Evolutionary conservation across 2,113 vertebrate genomes (phyloP), one percentile per base, ranked within the genome.

Genomic region (Coryphaenoides rupestris): DNA sequence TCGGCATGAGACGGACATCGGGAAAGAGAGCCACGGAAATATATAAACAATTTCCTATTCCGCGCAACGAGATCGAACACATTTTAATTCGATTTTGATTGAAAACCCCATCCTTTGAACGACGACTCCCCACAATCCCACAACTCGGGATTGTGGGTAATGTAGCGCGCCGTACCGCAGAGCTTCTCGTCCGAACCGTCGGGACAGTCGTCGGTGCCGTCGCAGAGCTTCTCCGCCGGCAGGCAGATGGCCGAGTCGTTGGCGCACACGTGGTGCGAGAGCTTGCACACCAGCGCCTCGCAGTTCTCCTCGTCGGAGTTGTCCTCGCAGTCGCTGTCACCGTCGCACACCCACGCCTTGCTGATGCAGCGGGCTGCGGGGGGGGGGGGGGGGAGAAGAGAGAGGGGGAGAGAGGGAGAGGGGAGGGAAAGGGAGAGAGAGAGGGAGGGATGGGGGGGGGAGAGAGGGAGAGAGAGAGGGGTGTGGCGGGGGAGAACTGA

Each of bases 331-430:
- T 98, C 96, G 0, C 92, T 96, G 92, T 98, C 96, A 0, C 96
- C 96, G 0, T 98, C 96, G 0, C 96, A 98, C 40, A 98, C 95
- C 96, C 96, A 98, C 0, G 96, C 96, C 83, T 98, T 98, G 87
- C 95, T 98, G 89, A 98, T 98, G 69, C 96, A 98, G 19, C 95
- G 93, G 0, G 94, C 96, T 98, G 68, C 0, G 23, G 7, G 49
- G 5, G 49, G 49, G 49, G 49, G 49, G 49, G 49, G 49, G 49
- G 40, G 40, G 40, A 12, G 40, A 12, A 12, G 5, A 12, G 40
- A 12, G 49, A 19, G 10, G 17, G 49, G 16, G 16, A 7, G 15
- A 3, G 49, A 19, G 49, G 49, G 49, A 5, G 55, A 24, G 26
- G 24, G 22, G 19, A 26, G 21, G 54, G 19, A 19, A 4, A 1